Evolutionary conservation across 2,888 invertebrate species (phyloP).

Genomic region (Plagodis dolabraria): DNA sequence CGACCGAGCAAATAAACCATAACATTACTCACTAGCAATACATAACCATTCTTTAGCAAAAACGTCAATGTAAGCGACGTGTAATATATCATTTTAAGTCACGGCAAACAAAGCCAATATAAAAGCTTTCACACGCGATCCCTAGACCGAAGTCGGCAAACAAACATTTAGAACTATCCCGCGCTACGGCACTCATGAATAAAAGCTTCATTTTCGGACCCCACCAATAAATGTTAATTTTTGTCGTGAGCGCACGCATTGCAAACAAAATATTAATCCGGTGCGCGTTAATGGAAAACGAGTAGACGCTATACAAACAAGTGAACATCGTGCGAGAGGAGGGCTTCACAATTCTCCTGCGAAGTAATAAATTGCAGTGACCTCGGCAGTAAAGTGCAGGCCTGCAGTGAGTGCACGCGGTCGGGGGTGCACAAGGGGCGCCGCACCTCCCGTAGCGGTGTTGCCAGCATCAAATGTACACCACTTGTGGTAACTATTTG

Average conservation of each 20-base stretch:
- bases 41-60: conserved; percentile 70
- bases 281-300: conserved; percentile 81
- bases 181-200: conserved; percentile 82
- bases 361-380: conserved; percentile 78
- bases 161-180: conserved; percentile 80
- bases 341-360: conserved; percentile 45
- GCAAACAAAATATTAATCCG: conserved; percentile 84
- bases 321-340: conserved; percentile 59
- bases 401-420: conserved; percentile 32
- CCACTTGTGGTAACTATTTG: conserved; percentile 11
- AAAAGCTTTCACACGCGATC: conserved; percentile 83
- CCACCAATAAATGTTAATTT: conserved; percentile 84
- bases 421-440: conserved; percentile 21
- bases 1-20: conserved; percentile 65
- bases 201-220: conserved; percentile 79
- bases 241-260: conserved; percentile 78
- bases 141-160: conserved; percentile 73
- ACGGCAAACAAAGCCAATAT: conserved; percentile 77
- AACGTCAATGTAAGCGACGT: conserved; percentile 77
- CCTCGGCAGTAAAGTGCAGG: conserved; percentile 61
- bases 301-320: conserved; percentile 79
- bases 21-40: conserved; percentile 63
- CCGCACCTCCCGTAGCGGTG: conserved; percentile 3
- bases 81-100: conserved; percentile 83
- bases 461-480: conserved; percentile 11